Conservation (phyloP, 2,113 vertebrate species). For the Paramormyrops kingsleyae region DNA sequence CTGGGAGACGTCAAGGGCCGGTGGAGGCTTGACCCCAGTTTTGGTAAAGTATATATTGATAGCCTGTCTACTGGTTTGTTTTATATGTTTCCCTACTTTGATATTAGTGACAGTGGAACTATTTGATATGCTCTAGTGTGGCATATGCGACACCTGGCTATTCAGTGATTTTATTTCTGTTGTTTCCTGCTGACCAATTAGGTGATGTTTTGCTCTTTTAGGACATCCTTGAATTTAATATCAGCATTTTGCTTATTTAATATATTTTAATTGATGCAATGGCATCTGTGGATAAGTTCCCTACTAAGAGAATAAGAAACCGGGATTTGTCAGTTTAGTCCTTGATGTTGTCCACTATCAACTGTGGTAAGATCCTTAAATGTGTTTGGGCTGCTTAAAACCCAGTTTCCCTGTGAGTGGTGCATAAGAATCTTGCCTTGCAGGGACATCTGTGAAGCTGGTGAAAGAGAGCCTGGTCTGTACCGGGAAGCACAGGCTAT, state of each 20-base stretch:
- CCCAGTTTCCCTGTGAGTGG: not conserved
- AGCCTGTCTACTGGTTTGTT: not conserved
- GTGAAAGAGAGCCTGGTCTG: not conserved
- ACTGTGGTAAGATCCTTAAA: not conserved
- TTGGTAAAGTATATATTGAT: not conserved
- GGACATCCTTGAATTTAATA: not conserved
- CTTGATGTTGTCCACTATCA: not conserved
- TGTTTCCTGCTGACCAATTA: not conserved
- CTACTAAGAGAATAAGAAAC: not conserved
- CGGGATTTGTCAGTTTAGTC: not conserved
- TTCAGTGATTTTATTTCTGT: not conserved
- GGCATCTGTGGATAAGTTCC: not conserved
- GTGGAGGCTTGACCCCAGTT: slow-evolving; percentile 9
- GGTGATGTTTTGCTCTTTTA: not conserved
- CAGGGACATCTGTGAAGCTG: not conserved
- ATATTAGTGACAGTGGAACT: not conserved
- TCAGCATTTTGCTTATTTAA: not conserved
- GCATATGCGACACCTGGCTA: not conserved
- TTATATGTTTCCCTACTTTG: not conserved
- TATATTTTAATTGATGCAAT: not conserved
- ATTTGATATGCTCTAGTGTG: not conserved
- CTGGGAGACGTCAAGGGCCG: slow-evolving; percentile 24
- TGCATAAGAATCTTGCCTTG: not conserved
- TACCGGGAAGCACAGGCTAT: not conserved
- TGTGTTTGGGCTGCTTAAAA: not conserved